Conservation (phyloP, 1,140 invertebrate species). For the Achroia grisella region DNA sequence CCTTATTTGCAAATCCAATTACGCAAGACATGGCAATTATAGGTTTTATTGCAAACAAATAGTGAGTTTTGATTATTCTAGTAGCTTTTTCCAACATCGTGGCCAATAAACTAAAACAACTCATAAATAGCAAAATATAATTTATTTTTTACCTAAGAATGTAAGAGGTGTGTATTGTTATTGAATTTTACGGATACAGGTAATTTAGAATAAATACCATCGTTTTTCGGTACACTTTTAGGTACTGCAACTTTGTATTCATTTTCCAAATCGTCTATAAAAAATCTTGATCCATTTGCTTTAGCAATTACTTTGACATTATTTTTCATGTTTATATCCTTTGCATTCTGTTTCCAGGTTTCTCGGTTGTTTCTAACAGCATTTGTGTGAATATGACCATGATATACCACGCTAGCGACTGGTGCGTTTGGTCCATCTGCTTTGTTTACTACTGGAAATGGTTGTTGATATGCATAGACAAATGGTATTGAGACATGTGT, state of each 20-base stretch:
- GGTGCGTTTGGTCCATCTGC: slow-evolving; percentile 10
- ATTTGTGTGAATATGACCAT: slow-evolving; percentile 31
- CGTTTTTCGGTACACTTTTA: background rate
- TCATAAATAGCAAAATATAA: too few species aligned
- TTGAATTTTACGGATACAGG: background rate
- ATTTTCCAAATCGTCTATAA: slow-evolving; percentile 31
- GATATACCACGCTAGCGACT: slow-evolving; percentile 28
- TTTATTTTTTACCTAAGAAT: too few species aligned
- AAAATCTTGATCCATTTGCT: slow-evolving; percentile 19
- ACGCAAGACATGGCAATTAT: too few species aligned
- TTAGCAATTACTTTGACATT: slow-evolving; percentile 1
- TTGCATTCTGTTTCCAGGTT: background rate
- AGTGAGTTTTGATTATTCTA: too few species aligned
- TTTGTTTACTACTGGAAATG: background rate
- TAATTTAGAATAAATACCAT: background rate
- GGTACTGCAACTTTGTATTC: slow-evolving; percentile 10
- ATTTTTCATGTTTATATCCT: background rate
- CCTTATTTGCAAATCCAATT: too few species aligned
- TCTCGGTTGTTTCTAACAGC: slow-evolving; percentile 2
- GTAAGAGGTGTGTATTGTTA: background rate
- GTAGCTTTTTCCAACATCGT: too few species aligned
- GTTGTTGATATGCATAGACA: slow-evolving; percentile 27
- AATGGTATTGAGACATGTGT: slow-evolving; percentile 22
- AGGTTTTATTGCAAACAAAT: too few species aligned
- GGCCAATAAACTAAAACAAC: too few species aligned